Evolutionary conservation across 1,140 invertebrate species (phyloP), one percentile per base, ranked within the genome.

Genomic region (Papilio polyxenes): DNA sequence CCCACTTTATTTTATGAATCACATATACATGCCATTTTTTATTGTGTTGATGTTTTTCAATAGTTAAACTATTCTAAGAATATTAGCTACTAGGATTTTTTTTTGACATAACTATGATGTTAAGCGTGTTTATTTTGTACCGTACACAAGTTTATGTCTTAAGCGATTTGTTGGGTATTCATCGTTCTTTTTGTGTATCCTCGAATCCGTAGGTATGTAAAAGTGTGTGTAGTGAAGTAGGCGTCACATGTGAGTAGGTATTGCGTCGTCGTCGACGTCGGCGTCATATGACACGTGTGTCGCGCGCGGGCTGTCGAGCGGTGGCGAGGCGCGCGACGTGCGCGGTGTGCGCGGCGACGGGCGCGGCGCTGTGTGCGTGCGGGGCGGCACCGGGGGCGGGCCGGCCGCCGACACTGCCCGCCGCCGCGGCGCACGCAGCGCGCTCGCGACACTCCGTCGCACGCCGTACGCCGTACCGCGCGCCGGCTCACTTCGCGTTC

Each of bases 191-290:
- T 40, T 37, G 31, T 37, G 65, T 37, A 72, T 13, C 62, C 62
- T 65, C 23, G 23, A 65, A 65, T 23, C 53, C 53, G 88, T 92
- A 92, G 90, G 90, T 91, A 92, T 89, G 82, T 89, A 87, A 91
- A 92, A 92, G 89, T 89, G 91, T 86, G 92, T 92, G 90, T 81
- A 82, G 89, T 85, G 85, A 83, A 90, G 92, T 88, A 92, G 92
- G 92, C 91, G 92, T 93, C 90, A 93, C 92, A 88, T 91, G 85
- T 92, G 86, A 83, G 91, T 91, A 89, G 88, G 90, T 90, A 89
- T 88, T 56, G 81, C 77, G 72, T 81, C 72, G 49, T 74, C 65
- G 75, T 82, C 72, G 31, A 62, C 31, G 31, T 72, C 65, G 13
- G 80, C 76, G 87, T 87, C 72, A 85, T 87, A 89, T 87, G 87